phyloP scores from a whole-genome alignment of 1,140 invertebrate genomes.

The Diplogasteroides magnus region DNA sequence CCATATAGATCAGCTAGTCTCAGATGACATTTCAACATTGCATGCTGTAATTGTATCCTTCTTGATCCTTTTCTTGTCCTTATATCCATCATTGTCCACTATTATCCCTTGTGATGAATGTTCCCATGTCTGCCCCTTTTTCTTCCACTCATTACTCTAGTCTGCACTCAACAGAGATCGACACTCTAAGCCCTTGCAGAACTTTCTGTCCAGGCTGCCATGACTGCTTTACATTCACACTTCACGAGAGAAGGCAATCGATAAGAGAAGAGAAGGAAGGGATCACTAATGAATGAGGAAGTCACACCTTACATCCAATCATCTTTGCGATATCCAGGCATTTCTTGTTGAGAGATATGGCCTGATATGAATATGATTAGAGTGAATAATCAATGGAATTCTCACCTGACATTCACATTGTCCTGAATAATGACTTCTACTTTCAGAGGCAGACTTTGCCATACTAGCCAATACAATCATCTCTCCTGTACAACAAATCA shows the following conservation, averaged over 20 bases:
- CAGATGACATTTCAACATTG: constrained; percentile 51
- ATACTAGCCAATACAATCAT: constrained; percentile 46
- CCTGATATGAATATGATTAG: constrained; percentile 1
- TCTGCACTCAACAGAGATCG: no score
- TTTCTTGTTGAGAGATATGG: constrained; percentile 47
- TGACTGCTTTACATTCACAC: no score
- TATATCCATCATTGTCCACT: no score
- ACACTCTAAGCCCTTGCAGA: no score
- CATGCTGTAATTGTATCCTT: constrained; percentile 34
- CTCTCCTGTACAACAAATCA: constrained; percentile 38
- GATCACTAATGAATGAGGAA: neutral
- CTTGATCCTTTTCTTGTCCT: no score
- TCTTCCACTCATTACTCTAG: no score
- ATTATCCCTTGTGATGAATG: no score
- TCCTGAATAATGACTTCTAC: constrained; percentile 49
- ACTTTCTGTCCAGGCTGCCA: no score
- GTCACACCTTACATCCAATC: constrained; percentile 49
- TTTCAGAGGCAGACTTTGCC: constrained; percentile 54
- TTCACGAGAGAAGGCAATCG: no score
- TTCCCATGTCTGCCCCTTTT: no score
- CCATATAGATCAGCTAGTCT: constrained; percentile 50
- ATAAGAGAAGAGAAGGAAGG: neutral
- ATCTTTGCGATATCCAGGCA: constrained; percentile 52
- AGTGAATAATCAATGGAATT: no score
- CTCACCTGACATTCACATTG: constrained; percentile 53